A percentile compares a stretch with the other conserved stretches of the same genome.
Evolutionary conservation across 2,113 vertebrate genomes (phyloP).

Genomic region (Riparia riparia): DNA sequence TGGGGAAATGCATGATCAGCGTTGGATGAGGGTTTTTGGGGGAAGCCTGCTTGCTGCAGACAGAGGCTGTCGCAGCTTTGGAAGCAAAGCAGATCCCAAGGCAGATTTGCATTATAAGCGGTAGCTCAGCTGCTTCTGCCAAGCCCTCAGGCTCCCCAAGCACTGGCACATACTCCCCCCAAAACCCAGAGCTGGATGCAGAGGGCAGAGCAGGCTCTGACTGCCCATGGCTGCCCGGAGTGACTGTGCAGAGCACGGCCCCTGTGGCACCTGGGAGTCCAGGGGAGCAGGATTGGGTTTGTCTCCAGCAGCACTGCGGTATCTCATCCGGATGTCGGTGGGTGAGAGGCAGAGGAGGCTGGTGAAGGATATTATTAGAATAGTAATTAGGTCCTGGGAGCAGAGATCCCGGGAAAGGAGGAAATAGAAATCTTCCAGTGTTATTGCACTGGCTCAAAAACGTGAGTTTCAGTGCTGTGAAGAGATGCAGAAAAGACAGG

Average conservation of each 20-base stretch:
- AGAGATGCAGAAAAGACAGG: background rate
- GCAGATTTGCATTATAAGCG: background rate
- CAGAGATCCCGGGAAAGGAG: background rate
- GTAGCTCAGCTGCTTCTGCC: background rate
- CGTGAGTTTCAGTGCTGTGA: background rate
- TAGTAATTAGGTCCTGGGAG: constrained; percentile 1
- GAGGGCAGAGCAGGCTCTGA: background rate
- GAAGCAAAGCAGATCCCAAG: background rate
- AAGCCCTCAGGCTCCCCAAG: background rate
- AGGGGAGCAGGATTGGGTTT: background rate
- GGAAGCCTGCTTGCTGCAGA: background rate
- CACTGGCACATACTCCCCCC: background rate
- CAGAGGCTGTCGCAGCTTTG: background rate
- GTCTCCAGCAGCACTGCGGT: background rate
- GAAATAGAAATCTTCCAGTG: background rate
- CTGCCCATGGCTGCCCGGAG: background rate
- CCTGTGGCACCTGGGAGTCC: background rate
- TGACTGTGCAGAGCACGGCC: accelerated
- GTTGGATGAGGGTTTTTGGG: background rate
- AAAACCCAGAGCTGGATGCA: background rate
- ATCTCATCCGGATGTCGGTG: background rate
- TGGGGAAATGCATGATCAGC: background rate
- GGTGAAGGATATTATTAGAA: constrained; percentile 27
- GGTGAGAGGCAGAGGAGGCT: background rate
- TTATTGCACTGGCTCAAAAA: background rate